Evolutionary conservation across 2,888 invertebrate species (phyloP), one percentile per base, ranked within the genome.

Genomic region (Ctenicera cuprea): DNA sequence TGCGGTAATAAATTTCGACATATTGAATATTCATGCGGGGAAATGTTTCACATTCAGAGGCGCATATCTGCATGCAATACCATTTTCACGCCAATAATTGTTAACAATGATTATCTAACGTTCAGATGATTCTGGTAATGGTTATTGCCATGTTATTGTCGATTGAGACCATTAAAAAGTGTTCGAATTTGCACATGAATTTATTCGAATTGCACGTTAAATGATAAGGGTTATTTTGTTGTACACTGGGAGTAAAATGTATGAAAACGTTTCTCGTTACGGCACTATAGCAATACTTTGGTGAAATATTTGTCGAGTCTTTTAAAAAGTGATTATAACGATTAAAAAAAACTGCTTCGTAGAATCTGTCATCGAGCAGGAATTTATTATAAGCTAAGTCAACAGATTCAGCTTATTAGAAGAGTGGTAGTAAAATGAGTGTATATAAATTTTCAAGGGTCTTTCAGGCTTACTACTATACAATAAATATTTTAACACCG

Each of bases 1-100:
- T 0, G 14, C n/a, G 1, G 38, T 20, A 20, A 59, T 59, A 59
- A 59, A 59, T 59, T 59, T 20, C 38, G 11, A n/a, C 38, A 59
- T 12, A 38, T 18, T 59, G 59, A 59, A 59, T 59, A 59, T 59
- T 59, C 38, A 59, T 59, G 59, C 38, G 12, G 20, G 59, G 14
- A 57, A 59, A 59, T 54, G 54, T 59, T 67, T 59, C 57, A 12
- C 43, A 18, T 57, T 14, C 45, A 18, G 16, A n/a, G 26, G n/a
- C 2, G 38, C 59, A 38, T 30, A 52, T 59, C 57, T 67, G 67
- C 45, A 57, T 64, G 45, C 41, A 45, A 26, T 45, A 14, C 30
- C 67, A 59, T 45, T 67, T 54, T 43, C 48, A 48, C 45, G 48
- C 48, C 30, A 33, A 64, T 64, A 64, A 64, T 64, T 64, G 63